Percentiles rank a stretch among this genome's conserved stretches.
These are phyloP conservation scores for Elgaria multicarinata DNA, from an alignment of 2,113 vertebrate genomes.

Conservation along the genomic window DNA sequence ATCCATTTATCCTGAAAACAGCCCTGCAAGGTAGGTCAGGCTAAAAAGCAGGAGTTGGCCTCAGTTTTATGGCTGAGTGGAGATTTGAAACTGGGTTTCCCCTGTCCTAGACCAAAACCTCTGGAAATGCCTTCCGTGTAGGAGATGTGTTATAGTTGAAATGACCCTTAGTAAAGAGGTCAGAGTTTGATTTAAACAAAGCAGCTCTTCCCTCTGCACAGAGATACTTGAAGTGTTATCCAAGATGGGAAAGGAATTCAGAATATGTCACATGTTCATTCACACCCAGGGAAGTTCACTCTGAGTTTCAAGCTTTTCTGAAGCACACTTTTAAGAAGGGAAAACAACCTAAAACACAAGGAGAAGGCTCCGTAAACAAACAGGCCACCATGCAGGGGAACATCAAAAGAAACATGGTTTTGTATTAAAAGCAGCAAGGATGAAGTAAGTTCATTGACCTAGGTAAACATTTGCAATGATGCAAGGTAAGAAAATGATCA, in stretches of 20 bases:
- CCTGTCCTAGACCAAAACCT: too few species aligned
- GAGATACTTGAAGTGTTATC: neutral
- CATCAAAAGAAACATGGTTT: neutral
- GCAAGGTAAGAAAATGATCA: conserved; percentile 5
- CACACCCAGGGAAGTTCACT: neutral
- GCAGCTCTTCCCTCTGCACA: neutral
- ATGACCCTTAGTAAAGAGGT: neutral
- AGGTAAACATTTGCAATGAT: conserved; percentile 18
- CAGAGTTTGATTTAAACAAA: neutral
- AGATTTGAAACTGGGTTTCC: neutral
- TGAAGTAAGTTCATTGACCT: neutral
- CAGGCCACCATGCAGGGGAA: conserved; percentile 8
- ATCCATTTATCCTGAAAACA: neutral
- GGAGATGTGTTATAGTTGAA: neutral
- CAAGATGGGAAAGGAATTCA: conserved; percentile 21
- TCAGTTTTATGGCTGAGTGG: neutral
- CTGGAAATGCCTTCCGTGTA: neutral
- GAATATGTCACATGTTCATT: neutral
- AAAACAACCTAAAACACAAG: neutral
- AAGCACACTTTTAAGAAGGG: neutral
- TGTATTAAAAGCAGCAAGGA: neutral
- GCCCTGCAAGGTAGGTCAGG: neutral
- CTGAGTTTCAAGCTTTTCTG: neutral
- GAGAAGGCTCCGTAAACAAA: neutral
- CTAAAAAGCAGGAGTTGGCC: neutral